phyloP scores from a whole-genome alignment of 2,888 invertebrate species.

The Tyria jacobaeae region DNA sequence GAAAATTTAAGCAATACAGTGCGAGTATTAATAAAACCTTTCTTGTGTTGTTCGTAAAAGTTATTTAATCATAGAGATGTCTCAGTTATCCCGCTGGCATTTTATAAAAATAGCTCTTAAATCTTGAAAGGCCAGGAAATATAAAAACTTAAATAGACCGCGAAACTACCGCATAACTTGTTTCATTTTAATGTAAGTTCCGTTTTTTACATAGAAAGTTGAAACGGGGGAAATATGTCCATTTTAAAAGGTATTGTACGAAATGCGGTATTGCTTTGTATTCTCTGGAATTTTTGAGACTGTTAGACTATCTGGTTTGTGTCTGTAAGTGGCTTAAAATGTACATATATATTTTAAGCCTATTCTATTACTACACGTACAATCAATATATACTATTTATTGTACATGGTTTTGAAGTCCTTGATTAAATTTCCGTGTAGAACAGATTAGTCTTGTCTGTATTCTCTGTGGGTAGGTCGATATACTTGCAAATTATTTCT shows the following conservation, averaged over 20 bases:
- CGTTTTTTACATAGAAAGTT: conserved; percentile 26
- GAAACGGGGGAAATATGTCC: conserved; percentile 19
- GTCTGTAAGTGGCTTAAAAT: too few species aligned
- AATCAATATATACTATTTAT: too few species aligned
- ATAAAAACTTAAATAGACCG: conserved; percentile 20
- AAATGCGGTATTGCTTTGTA: neutral
- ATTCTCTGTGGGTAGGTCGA: too few species aligned
- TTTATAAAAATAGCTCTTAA: neutral
- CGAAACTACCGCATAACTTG: conserved; percentile 13
- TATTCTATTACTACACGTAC: too few species aligned
- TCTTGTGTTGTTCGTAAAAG: neutral
- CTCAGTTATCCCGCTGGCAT: neutral
- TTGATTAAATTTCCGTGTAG: too few species aligned
- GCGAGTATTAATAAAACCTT: neutral
- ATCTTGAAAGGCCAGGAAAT: conserved; percentile 7
- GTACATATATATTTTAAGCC: too few species aligned
- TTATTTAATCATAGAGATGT: conserved; percentile 4
- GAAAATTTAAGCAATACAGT: neutral
- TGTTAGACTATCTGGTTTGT: too few species aligned
- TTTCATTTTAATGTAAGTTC: conserved; percentile 34
- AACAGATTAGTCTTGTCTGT: too few species aligned
- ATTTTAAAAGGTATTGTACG: conserved; percentile 1
- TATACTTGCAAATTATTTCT: too few species aligned
- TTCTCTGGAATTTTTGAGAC: too few species aligned
- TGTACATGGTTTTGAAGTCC: too few species aligned